Base-by-base conservation (phyloP, 2,888 invertebrate species). In the Actias luna region DNA sequence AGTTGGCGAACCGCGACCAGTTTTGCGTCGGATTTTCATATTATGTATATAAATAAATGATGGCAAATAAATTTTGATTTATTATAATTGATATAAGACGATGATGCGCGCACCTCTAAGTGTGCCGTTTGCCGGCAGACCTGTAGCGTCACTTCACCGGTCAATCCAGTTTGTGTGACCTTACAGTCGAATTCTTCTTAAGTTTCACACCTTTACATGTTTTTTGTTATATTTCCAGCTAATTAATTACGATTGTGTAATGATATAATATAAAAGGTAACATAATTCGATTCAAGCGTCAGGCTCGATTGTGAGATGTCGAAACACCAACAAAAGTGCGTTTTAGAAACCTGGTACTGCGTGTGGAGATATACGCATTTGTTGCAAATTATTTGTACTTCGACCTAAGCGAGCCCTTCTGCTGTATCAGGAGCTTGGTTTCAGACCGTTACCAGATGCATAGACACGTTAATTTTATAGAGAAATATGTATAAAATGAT, bases 141-240 rank as follows among this genome's bases (percentile, higher is more conserved):
- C 22, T 16, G 10, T 36, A 25, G 35, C 36, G 59, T 59, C 59
- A 35, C 12, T 50, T 10, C 35, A 59, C 59, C 36, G 59, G 59
- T 59, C 35, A 25, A 14, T 59, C 59, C 59, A 59, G 59, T 59
- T 39, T n/a, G 16, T n/a, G 29, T 29, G 59, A 42, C 59, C 59
- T 59, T 55, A 55, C 27, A n/a, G 29, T 29, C 29, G 29, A 29
- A 55, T 55, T 55, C 55, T 55, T 46, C 22, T 46, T 46, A 2
- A 18, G 46, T 10, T 46, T 55, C 29, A 55, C 55, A n/a, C 29
- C 29, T 55, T 29, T 50, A 25, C 25, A 25, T 50, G 25, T 50
- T 50, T 50, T 12, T 50, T 22, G 18, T 29, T 18, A 50, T 50
- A 52, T 25, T 52, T 27, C 22, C 16, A 52, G 25, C n/a, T 52